Base-by-base conservation (phyloP, 2,113 vertebrate genomes). In the Phrynosoma blainvillii region DNA sequence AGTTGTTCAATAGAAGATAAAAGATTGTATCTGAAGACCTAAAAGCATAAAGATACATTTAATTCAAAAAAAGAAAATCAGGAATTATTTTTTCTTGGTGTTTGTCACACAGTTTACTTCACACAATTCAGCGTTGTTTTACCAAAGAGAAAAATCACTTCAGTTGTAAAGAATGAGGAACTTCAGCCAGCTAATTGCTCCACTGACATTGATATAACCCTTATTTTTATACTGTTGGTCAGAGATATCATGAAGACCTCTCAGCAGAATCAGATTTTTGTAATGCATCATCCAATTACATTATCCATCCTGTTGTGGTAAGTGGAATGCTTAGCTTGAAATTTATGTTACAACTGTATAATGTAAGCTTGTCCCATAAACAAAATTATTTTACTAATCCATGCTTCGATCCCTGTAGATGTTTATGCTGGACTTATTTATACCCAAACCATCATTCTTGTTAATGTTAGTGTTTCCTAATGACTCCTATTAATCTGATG, bases 171-270 rank as follows among this genome's bases (percentile, higher is more conserved):
- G 13, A 59, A 82, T 84, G 54, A 88, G 52, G 70, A 84, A 89
- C 56, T 89, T 94, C 80, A 90, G 83, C 78, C 79, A 70, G 23
- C 79, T 89, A 88, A 91, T 75, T 82, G 79, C 81, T 82, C 74
- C 54, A 12, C 1, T 68, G 88, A 88, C 90, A 82, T 16, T 87
- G 84, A 90, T 88, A 79, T 1, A 91, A 76, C 68, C 62, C 62
- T 80, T 85, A 76, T 75, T 84, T 59, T 71, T 76, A 81, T 4
- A 73, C 79, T 30, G 52, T 54, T 70, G 54, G 78, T 77, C 70
- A 25, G 71, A 56, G 70, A 85, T 84, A 79, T 74, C 77, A 59
- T 70, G 87, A 88, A 79, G 74, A 85, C 62, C 66, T 85, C 90
- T 89, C 1, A 2, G 73, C 23, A 89, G 82, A 59, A 2, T 79